Conservation (phyloP, 1,140 invertebrate genomes). For the Zaprionus tsacasi region DNA sequence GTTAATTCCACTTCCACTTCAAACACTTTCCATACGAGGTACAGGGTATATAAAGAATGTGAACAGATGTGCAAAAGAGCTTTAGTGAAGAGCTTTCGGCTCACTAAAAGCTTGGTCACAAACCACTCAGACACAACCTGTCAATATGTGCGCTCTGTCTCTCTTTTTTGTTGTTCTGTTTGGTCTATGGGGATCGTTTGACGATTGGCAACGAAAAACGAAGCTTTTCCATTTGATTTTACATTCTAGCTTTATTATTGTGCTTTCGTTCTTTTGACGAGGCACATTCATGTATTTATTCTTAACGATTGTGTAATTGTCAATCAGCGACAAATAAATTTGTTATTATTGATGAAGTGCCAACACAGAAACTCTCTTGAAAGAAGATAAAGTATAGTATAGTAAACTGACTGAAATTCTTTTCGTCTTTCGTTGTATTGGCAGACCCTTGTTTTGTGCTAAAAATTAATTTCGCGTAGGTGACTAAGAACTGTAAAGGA, state of each 20-base stretch:
- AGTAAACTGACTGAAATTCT: constrained; percentile 4
- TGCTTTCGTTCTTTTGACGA: constrained; percentile 28
- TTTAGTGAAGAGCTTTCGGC: neutral
- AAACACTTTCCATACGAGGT: neutral
- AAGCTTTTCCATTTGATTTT: constrained; percentile 33
- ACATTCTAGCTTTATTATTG: constrained; percentile 36
- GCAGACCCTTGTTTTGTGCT: constrained; percentile 1
- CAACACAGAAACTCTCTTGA: constrained; percentile 9
- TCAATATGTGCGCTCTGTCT: neutral
- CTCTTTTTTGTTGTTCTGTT: neutral
- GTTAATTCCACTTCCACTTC: neutral
- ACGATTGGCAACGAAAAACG: neutral
- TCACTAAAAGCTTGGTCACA: constrained; percentile 1
- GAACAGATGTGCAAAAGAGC: constrained; percentile 1
- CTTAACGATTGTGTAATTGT: constrained; percentile 39
- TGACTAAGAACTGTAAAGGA: constrained; percentile 20
- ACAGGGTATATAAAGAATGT: neutral
- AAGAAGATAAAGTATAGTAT: neutral
- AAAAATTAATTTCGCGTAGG: neutral
- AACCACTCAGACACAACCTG: constrained; percentile 1
- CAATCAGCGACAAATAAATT: constrained; percentile 16
- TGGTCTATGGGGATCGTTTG: constrained; percentile 10
- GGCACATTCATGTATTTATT: constrained; percentile 28
- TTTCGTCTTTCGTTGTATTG: neutral
- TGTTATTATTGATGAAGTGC: constrained; percentile 19